Evolutionary conservation across 2,113 vertebrate genomes (phyloP).

Genomic region (Lipophrys pholis): DNA sequence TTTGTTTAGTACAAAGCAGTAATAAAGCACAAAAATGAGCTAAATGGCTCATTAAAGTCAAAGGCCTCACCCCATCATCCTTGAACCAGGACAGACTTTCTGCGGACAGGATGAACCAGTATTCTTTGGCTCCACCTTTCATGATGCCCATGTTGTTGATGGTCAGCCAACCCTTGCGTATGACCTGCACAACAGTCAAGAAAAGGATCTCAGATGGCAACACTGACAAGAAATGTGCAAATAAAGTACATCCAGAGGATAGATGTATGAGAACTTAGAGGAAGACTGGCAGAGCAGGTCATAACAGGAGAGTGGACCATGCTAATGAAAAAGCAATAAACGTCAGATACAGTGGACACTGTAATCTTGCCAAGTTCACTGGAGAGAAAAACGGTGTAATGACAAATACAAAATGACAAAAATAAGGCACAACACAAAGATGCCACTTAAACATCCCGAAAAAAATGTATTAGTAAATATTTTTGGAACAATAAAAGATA

Average conservation of each 20-base stretch:
- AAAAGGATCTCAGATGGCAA: conserved; percentile 36
- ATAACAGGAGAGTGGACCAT: background rate
- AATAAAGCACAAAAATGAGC: background rate
- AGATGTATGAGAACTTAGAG: background rate
- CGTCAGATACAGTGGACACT: conserved; percentile 2
- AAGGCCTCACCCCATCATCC: conserved; percentile 86
- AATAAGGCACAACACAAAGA: conserved; percentile 19
- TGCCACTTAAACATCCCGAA: conserved; percentile 38
- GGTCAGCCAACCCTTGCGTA: conserved; percentile 93
- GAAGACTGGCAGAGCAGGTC: conserved; percentile 5
- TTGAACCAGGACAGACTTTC: conserved; percentile 91
- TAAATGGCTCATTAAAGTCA: background rate
- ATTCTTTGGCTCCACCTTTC: conserved; percentile 88
- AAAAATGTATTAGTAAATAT: background rate
- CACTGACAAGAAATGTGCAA: background rate
- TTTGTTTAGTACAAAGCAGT: too few relatives aligned
- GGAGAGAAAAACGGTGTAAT: conserved; percentile 16
- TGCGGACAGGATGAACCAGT: conserved; percentile 90
- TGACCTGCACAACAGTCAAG: conserved; percentile 83
- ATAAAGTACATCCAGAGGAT: conserved; percentile 8
- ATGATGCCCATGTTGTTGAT: conserved; percentile 90
- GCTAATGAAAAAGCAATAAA: conserved; percentile 8
- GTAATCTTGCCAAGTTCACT: background rate
- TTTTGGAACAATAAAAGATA: background rate
- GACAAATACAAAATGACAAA: conserved; percentile 11